Conservation (phyloP, 2,888 invertebrate genomes). For the Rhimphoctona megacephalus region DNA sequence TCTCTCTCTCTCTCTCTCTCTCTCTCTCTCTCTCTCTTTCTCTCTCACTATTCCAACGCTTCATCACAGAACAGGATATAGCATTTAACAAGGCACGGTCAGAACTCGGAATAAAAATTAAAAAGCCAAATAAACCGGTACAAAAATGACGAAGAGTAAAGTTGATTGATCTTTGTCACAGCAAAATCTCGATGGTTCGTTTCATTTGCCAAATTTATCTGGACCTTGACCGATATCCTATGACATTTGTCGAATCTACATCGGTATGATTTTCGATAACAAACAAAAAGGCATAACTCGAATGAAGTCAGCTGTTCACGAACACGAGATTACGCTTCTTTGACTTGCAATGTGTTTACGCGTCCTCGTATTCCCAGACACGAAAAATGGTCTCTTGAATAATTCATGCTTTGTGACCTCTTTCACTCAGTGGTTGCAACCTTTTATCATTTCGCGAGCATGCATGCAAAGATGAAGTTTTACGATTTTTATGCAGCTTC, state of each 20-base stretch:
- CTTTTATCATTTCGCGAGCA: neutral
- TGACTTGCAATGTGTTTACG: neutral
- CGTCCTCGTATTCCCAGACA: slow-evolving; percentile 10
- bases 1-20: no score
- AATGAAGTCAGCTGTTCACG: neutral
- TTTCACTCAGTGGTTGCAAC: slow-evolving; percentile 23
- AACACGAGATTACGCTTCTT: neutral
- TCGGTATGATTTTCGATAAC: neutral
- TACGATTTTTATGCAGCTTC: neutral
- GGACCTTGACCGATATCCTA: slow-evolving; percentile 26
- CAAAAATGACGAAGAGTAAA: slow-evolving; percentile 19
- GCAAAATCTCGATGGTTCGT: neutral
- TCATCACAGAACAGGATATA: slow-evolving; percentile 56
- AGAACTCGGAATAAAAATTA: slow-evolving; percentile 45
- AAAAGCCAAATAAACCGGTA: slow-evolving; percentile 40
- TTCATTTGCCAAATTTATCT: slow-evolving; percentile 22
- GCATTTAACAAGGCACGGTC: slow-evolving; percentile 54
- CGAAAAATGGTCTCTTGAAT: slow-evolving; percentile 22
- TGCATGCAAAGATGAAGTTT: neutral
- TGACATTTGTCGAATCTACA: slow-evolving; percentile 3
- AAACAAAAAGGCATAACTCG: neutral
- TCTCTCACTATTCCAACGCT: slow-evolving; percentile 5
- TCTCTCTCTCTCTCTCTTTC: slow-evolving; percentile 1
- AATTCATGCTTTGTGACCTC: slow-evolving; percentile 31
- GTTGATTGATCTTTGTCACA: neutral